Conservation (phyloP, 2,113 vertebrate genomes). For the Bufo gargarizans region DNA sequence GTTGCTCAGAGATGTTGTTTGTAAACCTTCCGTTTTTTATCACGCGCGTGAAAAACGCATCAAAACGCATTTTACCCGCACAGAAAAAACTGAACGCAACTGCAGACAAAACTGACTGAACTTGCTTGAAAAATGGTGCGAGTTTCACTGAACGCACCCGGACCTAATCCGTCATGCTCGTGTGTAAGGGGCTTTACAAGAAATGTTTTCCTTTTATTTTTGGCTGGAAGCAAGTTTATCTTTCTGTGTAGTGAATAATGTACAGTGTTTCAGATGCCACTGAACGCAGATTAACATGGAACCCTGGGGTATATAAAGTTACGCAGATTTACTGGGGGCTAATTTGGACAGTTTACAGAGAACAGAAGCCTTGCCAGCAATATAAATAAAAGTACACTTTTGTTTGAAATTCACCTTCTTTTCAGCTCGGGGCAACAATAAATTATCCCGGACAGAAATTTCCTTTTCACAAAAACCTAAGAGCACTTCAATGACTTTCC, state of each 20-base stretch:
- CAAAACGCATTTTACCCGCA: too few relatives aligned
- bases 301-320: conserved; percentile 19
- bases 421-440: conserved; percentile 20
- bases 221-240: neutral
- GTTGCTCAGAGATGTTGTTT: too few relatives aligned
- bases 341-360: conserved; percentile 12
- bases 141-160: too few relatives aligned
- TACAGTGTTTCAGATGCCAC: conserved; percentile 29
- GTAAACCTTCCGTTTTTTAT: too few relatives aligned
- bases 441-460: conserved; percentile 16
- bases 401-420: conserved; percentile 15
- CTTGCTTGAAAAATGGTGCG: too few relatives aligned
- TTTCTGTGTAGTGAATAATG: neutral
- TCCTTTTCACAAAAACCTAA: conserved; percentile 23
- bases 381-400: conserved; percentile 14
- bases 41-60: too few relatives aligned
- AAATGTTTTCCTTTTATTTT: neutral
- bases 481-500: conserved; percentile 35
- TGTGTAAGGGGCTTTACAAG: too few relatives aligned
- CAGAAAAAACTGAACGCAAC: too few relatives aligned
- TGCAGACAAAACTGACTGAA: too few relatives aligned
- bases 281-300: conserved; percentile 19
- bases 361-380: conserved; percentile 20
- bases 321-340: conserved; percentile 18
- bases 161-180: too few relatives aligned